A percentile compares a stretch with the other conserved stretches of the same genome.
These are phyloP conservation scores for Colaptes auratus DNA, from an alignment of 2,113 vertebrate species.

Conservation along the genomic window DNA sequence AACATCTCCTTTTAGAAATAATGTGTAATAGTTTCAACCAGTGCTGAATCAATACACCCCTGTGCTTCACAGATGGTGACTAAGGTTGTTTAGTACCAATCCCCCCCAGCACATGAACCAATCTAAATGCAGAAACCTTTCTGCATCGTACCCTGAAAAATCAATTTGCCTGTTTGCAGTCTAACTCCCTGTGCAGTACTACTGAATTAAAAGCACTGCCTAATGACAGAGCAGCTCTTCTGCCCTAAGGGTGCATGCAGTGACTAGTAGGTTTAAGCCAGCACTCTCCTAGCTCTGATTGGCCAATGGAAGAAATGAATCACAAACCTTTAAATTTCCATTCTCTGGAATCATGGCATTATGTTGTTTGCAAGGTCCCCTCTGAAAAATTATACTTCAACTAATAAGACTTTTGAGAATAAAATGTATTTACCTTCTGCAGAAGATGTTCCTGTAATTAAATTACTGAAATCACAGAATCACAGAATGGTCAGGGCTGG, in stretches of 20 bases:
- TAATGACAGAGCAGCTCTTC: background rate
- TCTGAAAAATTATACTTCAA: background rate
- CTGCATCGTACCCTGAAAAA: background rate
- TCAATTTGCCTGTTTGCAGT: background rate
- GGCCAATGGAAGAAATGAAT: background rate
- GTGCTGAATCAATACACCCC: background rate
- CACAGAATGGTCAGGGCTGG: too few species aligned
- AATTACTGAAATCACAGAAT: background rate
- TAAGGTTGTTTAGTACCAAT: background rate
- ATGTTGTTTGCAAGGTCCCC: background rate
- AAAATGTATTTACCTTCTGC: background rate
- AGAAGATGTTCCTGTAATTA: background rate
- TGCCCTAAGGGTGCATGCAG: background rate
- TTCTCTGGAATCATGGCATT: background rate
- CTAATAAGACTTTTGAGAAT: background rate
- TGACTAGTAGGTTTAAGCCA: background rate
- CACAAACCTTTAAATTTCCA: background rate
- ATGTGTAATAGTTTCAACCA: background rate
- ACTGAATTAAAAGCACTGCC: background rate
- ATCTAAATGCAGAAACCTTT: background rate
- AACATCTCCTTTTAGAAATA: background rate
- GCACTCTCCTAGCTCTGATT: background rate
- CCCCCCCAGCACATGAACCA: background rate
- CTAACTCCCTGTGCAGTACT: background rate
- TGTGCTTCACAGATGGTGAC: background rate